These are phyloP conservation scores for Platichthys stellatus DNA, from an alignment of 2,113 vertebrate genomes.

Conservation along the genomic window DNA sequence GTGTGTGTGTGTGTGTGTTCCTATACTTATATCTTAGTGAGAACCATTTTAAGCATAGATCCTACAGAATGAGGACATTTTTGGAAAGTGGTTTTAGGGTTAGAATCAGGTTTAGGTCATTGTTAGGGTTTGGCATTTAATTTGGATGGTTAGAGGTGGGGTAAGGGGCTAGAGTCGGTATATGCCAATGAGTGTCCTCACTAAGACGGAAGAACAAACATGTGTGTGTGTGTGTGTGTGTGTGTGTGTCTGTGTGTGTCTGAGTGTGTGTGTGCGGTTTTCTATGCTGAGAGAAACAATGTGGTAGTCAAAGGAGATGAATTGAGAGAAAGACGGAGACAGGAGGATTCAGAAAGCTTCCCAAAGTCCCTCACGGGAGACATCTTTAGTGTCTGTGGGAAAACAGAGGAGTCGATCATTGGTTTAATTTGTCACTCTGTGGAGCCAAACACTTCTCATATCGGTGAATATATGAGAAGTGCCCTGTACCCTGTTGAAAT, in stretches of 20 bases:
- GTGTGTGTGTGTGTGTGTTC: background rate
- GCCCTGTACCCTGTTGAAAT: no score
- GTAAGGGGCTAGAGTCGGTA: no score
- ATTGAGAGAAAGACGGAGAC: slow-evolving; percentile 23
- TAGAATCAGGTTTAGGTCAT: no score
- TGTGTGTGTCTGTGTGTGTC: background rate
- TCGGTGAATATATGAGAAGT: background rate
- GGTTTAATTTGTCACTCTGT: slow-evolving; percentile 18
- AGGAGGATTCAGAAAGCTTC: slow-evolving; percentile 40
- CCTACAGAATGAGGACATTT: no score
- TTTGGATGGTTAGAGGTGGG: no score
- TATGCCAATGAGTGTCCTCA: no score
- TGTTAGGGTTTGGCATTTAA: no score
- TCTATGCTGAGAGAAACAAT: slow-evolving; percentile 20
- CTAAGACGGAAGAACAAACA: no score
- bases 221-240: background rate
- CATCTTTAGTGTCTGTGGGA: slow-evolving; percentile 23
- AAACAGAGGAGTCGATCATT: slow-evolving; percentile 29
- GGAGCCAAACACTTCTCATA: slow-evolving; percentile 7
- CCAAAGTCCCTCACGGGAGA: slow-evolving; percentile 35
- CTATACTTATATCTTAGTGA: no score
- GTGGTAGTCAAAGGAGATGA: slow-evolving; percentile 21
- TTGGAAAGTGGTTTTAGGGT: no score
- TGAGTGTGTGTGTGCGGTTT: slow-evolving; percentile 7
- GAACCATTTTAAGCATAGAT: no score